A percentile compares a stretch with the other conserved stretches of the same genome.
These are phyloP conservation scores for Arbacia lixula DNA, from an alignment of 53 echinoderm and acorn worm genomes.

Conservation along the genomic window DNA sequence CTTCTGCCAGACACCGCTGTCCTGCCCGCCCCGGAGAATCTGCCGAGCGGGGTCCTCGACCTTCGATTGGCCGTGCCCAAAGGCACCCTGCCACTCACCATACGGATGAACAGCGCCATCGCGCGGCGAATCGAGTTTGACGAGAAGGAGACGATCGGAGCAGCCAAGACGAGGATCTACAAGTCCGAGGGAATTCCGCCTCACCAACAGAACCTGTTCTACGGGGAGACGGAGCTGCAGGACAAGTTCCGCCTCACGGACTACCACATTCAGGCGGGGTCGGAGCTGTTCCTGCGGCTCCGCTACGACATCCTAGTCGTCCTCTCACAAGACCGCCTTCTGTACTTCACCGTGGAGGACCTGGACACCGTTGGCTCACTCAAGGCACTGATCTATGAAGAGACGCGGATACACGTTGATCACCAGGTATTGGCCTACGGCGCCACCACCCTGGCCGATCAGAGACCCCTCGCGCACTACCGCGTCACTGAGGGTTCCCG, in stretches of 20 bases:
- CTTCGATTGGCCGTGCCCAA: constrained; percentile 1
- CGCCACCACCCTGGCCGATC: constrained; percentile 14
- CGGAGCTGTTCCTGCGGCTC: constrained; percentile 36
- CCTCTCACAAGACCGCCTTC: background rate
- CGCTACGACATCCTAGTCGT: constrained; percentile 29
- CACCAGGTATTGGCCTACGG: constrained; percentile 39
- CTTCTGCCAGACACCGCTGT: background rate
- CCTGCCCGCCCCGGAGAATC: constrained; percentile 15
- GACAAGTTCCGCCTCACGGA: constrained; percentile 28
- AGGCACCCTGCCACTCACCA: constrained; percentile 11
- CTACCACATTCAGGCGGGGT: constrained; percentile 1
- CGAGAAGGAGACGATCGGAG: constrained; percentile 10
- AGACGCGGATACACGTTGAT: constrained; percentile 19
- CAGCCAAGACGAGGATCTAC: constrained; percentile 46
- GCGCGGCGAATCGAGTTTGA: constrained; percentile 20
- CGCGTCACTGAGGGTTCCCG: constrained; percentile 38
- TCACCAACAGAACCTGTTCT: constrained; percentile 47
- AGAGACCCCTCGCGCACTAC: constrained; percentile 22
- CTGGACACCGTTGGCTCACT: constrained; percentile 32
- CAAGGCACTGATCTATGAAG: constrained; percentile 8
- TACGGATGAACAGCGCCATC: constrained; percentile 46
- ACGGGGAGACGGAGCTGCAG: constrained; percentile 39
- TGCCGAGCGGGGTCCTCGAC: constrained; percentile 27
- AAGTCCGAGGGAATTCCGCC: constrained; percentile 50
- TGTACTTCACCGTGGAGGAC: constrained; percentile 28